Conservation (phyloP, 2,888 invertebrate genomes). For the Sycophila texana region DNA sequence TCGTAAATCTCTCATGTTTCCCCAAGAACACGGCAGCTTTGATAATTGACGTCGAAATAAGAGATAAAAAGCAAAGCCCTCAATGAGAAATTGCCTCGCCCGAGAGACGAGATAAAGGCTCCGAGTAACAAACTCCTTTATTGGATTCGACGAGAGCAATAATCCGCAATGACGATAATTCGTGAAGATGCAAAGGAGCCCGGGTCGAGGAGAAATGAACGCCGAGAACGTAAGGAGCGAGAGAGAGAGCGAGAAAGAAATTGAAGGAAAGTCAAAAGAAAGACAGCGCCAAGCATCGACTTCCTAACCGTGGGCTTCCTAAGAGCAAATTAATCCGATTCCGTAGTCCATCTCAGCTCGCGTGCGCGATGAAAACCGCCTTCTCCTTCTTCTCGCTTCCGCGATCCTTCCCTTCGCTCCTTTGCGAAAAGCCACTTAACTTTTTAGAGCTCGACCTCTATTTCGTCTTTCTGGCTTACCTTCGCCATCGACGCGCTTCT, state of each 20-base stretch:
- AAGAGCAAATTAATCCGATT: slow-evolving; percentile 68
- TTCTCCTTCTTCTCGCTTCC: slow-evolving; percentile 44
- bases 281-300: slow-evolving; percentile 20
- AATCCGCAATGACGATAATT: slow-evolving; percentile 38
- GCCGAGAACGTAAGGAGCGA: neutral
- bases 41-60: slow-evolving; percentile 27
- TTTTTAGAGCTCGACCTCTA: slow-evolving; percentile 59
- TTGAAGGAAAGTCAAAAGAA: slow-evolving; percentile 28
- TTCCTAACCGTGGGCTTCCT: slow-evolving; percentile 41
- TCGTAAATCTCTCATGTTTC: neutral
- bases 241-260: slow-evolving; percentile 13
- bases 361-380: slow-evolving; percentile 44
- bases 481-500: neutral
- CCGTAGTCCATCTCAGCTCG: slow-evolving; percentile 53
- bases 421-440: slow-evolving; percentile 64
- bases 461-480: slow-evolving; percentile 15
- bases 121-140: slow-evolving; percentile 12
- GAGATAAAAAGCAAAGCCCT: slow-evolving; percentile 9
- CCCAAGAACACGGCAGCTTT: slow-evolving; percentile 8
- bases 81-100: neutral
- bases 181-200: slow-evolving; percentile 37
- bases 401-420: slow-evolving; percentile 55
- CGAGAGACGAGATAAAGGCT: neutral
- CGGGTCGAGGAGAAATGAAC: neutral
- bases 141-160: slow-evolving; percentile 34